Percentiles rank a stretch among this genome's conserved stretches.
These are phyloP conservation scores for Teinopalpus imperialis DNA, from an alignment of 2,888 invertebrate species.

Conservation along the genomic window DNA sequence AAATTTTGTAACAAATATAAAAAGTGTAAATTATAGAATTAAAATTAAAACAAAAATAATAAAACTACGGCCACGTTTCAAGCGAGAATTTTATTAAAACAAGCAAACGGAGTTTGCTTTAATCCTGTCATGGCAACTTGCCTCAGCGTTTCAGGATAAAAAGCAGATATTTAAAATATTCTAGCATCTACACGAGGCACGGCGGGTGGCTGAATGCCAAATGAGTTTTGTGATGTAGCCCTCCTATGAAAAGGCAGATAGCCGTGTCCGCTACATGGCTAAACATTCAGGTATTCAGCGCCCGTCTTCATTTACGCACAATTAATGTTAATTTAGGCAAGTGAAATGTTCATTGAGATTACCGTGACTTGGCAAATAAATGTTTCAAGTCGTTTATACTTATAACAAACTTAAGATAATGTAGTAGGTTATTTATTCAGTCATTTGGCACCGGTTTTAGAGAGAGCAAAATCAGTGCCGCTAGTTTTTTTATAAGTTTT, in stretches of 20 bases:
- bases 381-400: constrained; percentile 28
- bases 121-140: constrained; percentile 61
- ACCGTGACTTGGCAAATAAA: constrained; percentile 28
- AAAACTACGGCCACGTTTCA: no score
- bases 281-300: constrained; percentile 41
- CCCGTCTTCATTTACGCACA: constrained; percentile 33
- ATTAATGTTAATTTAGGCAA: constrained; percentile 28
- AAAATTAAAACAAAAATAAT: no score
- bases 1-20: no score
- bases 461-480: neutral
- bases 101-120: constrained; percentile 33
- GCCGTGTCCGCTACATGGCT: constrained; percentile 53
- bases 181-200: constrained; percentile 65
- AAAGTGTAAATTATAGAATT: no score
- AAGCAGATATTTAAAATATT: constrained; percentile 69
- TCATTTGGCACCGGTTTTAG: constrained; percentile 27
- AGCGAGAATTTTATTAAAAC: no score
- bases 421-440: constrained; percentile 31
- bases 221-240: constrained; percentile 77
- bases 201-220: constrained; percentile 79
- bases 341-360: constrained; percentile 29
- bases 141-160: constrained; percentile 36
- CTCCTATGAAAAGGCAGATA: constrained; percentile 55
- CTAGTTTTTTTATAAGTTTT: no score
- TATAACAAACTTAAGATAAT: constrained; percentile 30